These are phyloP conservation scores for Thunnus thynnus DNA, from an alignment of 2,113 vertebrate genomes.

Conservation along the genomic window DNA sequence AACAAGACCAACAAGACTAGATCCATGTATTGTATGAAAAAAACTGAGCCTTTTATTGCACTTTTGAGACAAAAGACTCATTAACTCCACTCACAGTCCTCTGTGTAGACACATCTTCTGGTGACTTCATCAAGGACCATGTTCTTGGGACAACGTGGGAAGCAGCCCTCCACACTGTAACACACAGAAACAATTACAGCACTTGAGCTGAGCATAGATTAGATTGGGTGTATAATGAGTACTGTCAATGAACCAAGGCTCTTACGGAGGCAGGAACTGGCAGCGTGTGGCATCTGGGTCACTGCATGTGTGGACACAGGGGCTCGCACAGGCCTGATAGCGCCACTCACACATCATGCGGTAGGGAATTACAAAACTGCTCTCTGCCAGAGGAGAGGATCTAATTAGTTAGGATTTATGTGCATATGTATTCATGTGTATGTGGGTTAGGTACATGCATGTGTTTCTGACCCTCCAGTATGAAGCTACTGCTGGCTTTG, in stretches of 20 bases:
- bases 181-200: slow-evolving; percentile 44
- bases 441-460: not conserved
- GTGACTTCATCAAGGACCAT: slow-evolving; percentile 98
- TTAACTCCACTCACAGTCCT: slow-evolving; percentile 91
- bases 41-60: not conserved
- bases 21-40: not conserved
- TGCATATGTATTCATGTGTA: not conserved
- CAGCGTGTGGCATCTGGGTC: slow-evolving; percentile 92
- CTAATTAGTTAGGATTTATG: not conserved
- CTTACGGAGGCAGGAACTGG: slow-evolving; percentile 96
- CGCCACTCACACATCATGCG: slow-evolving; percentile 97
- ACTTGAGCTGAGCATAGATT: not conserved
- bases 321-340: slow-evolving; percentile 92
- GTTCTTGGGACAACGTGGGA: slow-evolving; percentile 93
- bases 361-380: slow-evolving; percentile 91
- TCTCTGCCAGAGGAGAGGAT: slow-evolving; percentile 84
- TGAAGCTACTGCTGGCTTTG: slow-evolving; percentile 93
- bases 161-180: slow-evolving; percentile 95
- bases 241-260: slow-evolving; percentile 43
- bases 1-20: not conserved
- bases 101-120: slow-evolving; percentile 94
- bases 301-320: slow-evolving; percentile 93
- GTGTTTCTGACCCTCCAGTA: slow-evolving; percentile 89
- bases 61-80: not conserved
- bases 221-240: not conserved